A percentile compares a stretch with the other conserved stretches of the same genome.
Conservation (phyloP, 2,888 invertebrate species). For the Sphinx pinastri region DNA sequence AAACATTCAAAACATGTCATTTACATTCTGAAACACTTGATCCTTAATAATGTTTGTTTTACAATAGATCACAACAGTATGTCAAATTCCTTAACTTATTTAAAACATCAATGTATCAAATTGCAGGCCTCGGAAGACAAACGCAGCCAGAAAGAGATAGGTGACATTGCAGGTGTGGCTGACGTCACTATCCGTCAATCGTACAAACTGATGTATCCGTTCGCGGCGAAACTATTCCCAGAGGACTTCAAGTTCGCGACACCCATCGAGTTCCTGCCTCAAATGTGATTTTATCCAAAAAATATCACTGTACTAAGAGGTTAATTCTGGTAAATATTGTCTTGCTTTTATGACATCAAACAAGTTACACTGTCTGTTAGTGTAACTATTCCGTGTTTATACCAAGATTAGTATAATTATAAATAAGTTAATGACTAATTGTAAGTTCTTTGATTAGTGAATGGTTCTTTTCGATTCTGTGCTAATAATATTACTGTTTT, state of each 20-base stretch:
- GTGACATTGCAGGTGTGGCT: conserved; percentile 98
- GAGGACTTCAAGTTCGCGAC: conserved; percentile 98
- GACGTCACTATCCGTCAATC: conserved; percentile 99
- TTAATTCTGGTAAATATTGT: too few relatives aligned
- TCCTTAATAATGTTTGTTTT: too few relatives aligned
- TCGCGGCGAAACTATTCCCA: conserved; percentile 96
- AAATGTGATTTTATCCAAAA: conserved; percentile 82
- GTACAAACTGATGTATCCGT: conserved; percentile 98
- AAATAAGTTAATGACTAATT: conserved; percentile 3
- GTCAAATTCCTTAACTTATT: background rate
- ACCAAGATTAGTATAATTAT: background rate
- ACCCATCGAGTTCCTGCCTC: conserved; percentile 96
- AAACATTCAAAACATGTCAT: too few relatives aligned
- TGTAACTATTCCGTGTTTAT: background rate
- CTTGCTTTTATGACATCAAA: background rate
- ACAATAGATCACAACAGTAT: too few relatives aligned
- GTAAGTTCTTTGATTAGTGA: conserved; percentile 12
- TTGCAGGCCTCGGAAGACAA: conserved; percentile 95
- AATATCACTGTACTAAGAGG: too few relatives aligned
- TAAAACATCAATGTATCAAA: conserved; percentile 12
- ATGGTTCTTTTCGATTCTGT: conserved; percentile 7
- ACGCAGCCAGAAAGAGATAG: conserved; percentile 98
- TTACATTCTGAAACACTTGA: too few relatives aligned
- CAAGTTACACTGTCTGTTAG: background rate
- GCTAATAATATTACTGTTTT: conserved; percentile 10